phyloP scores from a whole-genome alignment of 1,140 invertebrate genomes.

The Caerostris extrusa region DNA sequence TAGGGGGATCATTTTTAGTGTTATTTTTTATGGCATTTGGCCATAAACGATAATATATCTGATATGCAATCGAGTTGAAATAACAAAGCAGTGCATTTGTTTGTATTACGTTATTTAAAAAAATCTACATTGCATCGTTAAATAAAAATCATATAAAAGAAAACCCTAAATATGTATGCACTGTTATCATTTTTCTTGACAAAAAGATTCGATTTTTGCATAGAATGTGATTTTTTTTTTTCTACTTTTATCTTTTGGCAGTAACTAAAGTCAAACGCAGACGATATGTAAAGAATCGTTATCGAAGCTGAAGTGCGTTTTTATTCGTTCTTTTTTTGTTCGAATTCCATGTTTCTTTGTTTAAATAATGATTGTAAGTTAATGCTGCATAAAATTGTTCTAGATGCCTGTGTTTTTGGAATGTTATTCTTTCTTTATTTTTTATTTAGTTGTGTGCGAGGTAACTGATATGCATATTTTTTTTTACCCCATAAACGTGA shows the following conservation, averaged over 20 bases:
- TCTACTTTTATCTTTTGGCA: not conserved
- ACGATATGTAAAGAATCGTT: slow-evolving; percentile 53
- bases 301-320: slow-evolving; percentile 60
- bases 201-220: slow-evolving; percentile 38
- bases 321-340: not conserved
- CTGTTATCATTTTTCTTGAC: slow-evolving; percentile 17
- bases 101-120: slow-evolving; percentile 13
- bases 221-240: not conserved
- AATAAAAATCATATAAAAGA: slow-evolving; percentile 45
- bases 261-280: slow-evolving; percentile 61
- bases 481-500: not conserved
- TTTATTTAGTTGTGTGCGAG: not conserved
- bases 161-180: slow-evolving; percentile 42
- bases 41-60: slow-evolving; percentile 61
- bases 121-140: not conserved
- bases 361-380: slow-evolving; percentile 63
- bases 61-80: slow-evolving; percentile 47
- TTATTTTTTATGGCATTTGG: slow-evolving; percentile 25
- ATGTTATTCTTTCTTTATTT: not conserved
- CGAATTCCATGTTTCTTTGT: slow-evolving; percentile 6
- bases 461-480: not conserved
- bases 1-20: slow-evolving; percentile 47
- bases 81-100: slow-evolving; percentile 22
- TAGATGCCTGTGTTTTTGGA: not conserved
- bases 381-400: slow-evolving; percentile 66